These are phyloP conservation scores for Daubentonia madagascariensis DNA, from an alignment of 2,113 vertebrate species.

Conservation along the genomic window DNA sequence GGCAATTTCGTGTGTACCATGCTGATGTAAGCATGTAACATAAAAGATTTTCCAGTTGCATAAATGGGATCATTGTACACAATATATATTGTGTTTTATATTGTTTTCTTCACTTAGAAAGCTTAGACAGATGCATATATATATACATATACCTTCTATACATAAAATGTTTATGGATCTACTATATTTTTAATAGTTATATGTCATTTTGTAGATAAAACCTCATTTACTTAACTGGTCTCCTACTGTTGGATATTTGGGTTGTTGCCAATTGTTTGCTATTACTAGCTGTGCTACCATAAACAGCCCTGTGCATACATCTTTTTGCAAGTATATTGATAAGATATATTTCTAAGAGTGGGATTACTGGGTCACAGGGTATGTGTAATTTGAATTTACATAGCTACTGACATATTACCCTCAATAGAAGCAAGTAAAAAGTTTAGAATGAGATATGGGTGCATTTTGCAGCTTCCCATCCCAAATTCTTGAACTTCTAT, in stretches of 20 bases:
- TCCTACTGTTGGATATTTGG: constrained; percentile 24
- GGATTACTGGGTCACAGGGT: neutral
- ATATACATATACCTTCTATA: neutral
- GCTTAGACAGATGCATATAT: neutral
- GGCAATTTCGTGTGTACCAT: neutral
- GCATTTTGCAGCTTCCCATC: neutral
- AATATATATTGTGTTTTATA: constrained; percentile 9
- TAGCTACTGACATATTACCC: neutral
- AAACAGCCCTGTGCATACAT: neutral
- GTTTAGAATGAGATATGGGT: neutral
- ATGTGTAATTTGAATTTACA: constrained; percentile 38
- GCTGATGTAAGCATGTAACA: neutral
- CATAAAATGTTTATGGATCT: neutral
- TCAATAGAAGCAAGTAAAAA: neutral
- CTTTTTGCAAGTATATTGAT: constrained; percentile 1
- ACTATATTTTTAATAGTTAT: constrained; percentile 23
- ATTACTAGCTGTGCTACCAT: neutral
- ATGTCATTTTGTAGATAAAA: neutral
- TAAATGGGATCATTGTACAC: neutral
- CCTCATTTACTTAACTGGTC: constrained; percentile 2
- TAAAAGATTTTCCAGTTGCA: neutral
- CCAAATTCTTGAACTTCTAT: constrained; percentile 9
- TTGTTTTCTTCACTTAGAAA: neutral
- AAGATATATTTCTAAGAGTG: neutral
- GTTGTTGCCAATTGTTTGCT: neutral